Evolutionary conservation across 2,113 vertebrate genomes (phyloP).

Genomic region (Xiphorhynchus elegans): DNA sequence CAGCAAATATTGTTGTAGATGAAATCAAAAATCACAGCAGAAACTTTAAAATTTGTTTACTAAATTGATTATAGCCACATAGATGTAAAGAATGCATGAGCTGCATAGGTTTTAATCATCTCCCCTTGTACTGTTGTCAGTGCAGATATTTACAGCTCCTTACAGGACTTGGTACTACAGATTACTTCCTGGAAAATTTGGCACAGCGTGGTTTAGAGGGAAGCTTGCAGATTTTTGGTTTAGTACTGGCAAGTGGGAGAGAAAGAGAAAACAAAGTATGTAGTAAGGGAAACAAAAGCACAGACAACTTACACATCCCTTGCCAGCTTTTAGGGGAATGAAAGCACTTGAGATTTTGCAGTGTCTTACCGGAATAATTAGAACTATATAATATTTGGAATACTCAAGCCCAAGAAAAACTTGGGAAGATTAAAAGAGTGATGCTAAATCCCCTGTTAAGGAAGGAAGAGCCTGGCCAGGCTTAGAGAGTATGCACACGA

Average conservation of each 20-base stretch:
- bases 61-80: not conserved
- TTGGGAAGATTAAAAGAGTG: conserved; percentile 17
- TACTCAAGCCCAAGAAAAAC: not conserved
- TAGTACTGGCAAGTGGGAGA: conserved; percentile 31
- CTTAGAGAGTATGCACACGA: not conserved
- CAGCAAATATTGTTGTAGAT: not conserved
- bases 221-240: conserved; percentile 41
- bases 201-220: not conserved
- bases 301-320: conserved; percentile 27
- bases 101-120: not conserved
- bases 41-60: not conserved
- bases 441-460: not conserved
- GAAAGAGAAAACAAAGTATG: conserved; percentile 38
- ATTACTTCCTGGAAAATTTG: conserved; percentile 60
- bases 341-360: conserved; percentile 36
- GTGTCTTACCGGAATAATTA: conserved; percentile 25
- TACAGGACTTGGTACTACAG: not conserved
- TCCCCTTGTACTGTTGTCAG: conserved; percentile 12
- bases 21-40: not conserved
- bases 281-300: conserved; percentile 41
- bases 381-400: conserved; percentile 31
- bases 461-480: not conserved
- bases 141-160: conserved; percentile 36
- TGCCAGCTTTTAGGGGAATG: conserved; percentile 46
- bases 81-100: conserved; percentile 7